Conservation (phyloP, 2,888 invertebrate genomes). For the Pantelozetes paolii region DNA sequence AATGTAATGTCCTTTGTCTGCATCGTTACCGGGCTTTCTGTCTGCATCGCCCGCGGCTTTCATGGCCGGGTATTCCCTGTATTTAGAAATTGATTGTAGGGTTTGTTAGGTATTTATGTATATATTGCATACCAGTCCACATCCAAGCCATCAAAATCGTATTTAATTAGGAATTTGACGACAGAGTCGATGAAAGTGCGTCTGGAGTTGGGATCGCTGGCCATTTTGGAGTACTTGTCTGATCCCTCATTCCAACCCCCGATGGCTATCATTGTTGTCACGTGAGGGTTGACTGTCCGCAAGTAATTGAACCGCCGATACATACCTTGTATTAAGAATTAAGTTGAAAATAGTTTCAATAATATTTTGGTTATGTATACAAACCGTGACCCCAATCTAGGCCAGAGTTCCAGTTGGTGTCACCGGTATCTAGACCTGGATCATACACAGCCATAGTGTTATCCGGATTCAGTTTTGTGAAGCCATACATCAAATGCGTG, state of each 20-base stretch:
- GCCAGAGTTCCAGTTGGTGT: conserved; percentile 54
- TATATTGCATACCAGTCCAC: conserved; percentile 53
- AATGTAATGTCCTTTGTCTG: conserved; percentile 32
- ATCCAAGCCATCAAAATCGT: conserved; percentile 75
- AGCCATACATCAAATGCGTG: conserved; percentile 70
- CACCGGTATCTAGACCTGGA: conserved; percentile 60
- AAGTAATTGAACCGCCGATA: conserved; percentile 46
- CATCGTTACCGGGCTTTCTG: conserved; percentile 35
- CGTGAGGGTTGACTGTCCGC: conserved; percentile 48
- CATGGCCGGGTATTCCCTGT: conserved; percentile 70
- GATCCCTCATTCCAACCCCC: conserved; percentile 62
- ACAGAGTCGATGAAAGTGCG: conserved; percentile 60
- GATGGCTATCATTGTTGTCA: conserved; percentile 66
- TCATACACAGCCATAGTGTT: conserved; percentile 65
- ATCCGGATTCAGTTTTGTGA: conserved; percentile 61
- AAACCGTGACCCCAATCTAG: conserved; percentile 49
- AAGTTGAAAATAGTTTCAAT: neutral
- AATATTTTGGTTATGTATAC: conserved; percentile 48
- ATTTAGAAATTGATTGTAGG: neutral
- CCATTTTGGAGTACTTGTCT: conserved; percentile 57
- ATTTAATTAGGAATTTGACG: conserved; percentile 62
- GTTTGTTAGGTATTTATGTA: neutral
- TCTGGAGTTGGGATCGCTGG: conserved; percentile 49
- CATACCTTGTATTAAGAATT: neutral
- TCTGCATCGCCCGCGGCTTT: conserved; percentile 33